These are phyloP conservation scores for Vulpes vulpes DNA, from an alignment of 2,113 vertebrate species.

Conservation along the genomic window DNA sequence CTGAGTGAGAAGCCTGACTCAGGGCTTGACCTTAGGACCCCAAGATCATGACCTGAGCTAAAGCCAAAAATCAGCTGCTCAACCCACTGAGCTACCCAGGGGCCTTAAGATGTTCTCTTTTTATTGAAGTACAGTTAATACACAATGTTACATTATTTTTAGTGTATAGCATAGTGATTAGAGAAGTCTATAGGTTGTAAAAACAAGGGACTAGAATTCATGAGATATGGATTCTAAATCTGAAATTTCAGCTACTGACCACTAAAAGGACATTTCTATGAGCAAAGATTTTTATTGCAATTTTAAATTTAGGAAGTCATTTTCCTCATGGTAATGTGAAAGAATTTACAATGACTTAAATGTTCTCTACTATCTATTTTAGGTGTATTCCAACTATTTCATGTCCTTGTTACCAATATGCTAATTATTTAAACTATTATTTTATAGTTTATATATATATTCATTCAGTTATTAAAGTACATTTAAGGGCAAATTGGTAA, in stretches of 20 bases:
- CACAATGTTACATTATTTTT: neutral
- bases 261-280: neutral
- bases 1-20: neutral
- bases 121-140: neutral
- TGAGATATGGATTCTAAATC: neutral
- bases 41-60: neutral
- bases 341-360: neutral
- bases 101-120: neutral
- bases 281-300: neutral
- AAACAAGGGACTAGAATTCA: neutral
- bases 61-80: neutral
- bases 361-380: neutral
- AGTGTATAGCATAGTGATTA: neutral
- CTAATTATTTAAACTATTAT: neutral
- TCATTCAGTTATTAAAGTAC: neutral
- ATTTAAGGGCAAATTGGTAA: neutral
- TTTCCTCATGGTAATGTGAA: neutral
- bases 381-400: neutral
- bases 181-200: neutral
- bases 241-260: neutral
- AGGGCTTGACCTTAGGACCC: neutral
- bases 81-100: neutral
- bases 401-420: neutral
- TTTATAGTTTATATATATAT: neutral
- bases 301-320: neutral